Conservation (phyloP, 2,888 invertebrate species). For the Pseudococcus jackbeardsleyi region DNA sequence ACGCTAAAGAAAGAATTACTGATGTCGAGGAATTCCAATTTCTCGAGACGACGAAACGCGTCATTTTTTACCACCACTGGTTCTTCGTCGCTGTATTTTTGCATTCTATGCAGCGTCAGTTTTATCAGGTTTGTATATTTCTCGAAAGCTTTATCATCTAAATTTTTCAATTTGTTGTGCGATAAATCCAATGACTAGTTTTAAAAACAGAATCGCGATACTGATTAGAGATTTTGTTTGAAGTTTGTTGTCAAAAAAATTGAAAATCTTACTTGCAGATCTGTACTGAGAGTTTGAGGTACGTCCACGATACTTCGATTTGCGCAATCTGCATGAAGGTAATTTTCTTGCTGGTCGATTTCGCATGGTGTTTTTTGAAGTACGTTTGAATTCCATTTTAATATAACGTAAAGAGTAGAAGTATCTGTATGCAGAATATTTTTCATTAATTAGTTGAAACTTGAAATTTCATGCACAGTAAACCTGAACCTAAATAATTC, state of each 20-base stretch:
- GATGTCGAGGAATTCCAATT: conserved; percentile 11
- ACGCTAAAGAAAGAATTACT: background rate
- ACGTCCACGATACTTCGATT: conserved; percentile 3
- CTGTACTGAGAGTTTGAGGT: background rate
- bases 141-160: conserved; percentile 7
- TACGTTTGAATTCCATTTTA: background rate
- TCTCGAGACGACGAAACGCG: conserved; percentile 6
- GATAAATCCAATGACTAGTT: conserved; percentile 11
- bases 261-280: background rate
- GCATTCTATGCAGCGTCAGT: background rate
- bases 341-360: background rate
- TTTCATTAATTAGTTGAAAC: no score
- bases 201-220: background rate
- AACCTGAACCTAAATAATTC: no score
- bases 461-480: no score
- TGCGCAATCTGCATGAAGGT: background rate
- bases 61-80: background rate
- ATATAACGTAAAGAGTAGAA: background rate
- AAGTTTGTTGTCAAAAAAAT: no score
- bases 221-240: no score
- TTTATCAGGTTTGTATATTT: background rate
- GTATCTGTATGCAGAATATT: background rate
- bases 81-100: background rate
- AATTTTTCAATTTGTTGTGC: background rate
- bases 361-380: conserved; percentile 17